A percentile compares a stretch with the other conserved stretches of the same genome.
These are phyloP conservation scores for Gerris lacustris DNA, from an alignment of 2,888 invertebrate species.

Conservation along the genomic window DNA sequence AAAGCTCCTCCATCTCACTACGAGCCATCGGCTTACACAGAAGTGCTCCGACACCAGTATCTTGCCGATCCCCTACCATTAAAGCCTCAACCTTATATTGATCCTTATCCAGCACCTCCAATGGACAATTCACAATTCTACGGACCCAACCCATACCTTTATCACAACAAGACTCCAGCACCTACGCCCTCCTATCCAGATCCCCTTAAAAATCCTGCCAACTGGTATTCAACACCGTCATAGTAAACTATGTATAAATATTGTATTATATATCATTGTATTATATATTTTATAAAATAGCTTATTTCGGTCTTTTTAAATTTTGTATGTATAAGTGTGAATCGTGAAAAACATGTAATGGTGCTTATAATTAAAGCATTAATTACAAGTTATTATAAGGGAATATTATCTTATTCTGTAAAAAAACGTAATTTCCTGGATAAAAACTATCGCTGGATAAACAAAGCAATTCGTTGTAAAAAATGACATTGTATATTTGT, in stretches of 20 bases:
- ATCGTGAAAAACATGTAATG: no score
- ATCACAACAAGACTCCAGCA: conserved; percentile 64
- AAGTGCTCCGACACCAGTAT: conserved; percentile 50
- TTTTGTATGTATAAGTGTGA: no score
- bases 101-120: conserved; percentile 48
- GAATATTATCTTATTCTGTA: no score
- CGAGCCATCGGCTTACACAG: conserved; percentile 30
- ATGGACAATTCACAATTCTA: conserved; percentile 78
- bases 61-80: conserved; percentile 60
- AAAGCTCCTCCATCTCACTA: conserved; percentile 38
- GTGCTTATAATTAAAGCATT: no score
- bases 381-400: no score
- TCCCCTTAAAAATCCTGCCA: conserved; percentile 40
- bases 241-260: conserved; percentile 39
- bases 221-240: conserved; percentile 69
- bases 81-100: conserved; percentile 74
- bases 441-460: no score
- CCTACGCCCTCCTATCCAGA: conserved; percentile 37
- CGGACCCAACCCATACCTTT: conserved; percentile 51
- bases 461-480: no score
- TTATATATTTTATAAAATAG: background rate
- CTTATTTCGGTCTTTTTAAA: no score
- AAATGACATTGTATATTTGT: no score
- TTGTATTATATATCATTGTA: background rate
- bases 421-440: no score